A percentile compares a stretch with the other conserved stretches of the same genome.
These are phyloP conservation scores for Mesoligia furuncula DNA, from an alignment of 2,888 invertebrate genomes.

Conservation along the genomic window DNA sequence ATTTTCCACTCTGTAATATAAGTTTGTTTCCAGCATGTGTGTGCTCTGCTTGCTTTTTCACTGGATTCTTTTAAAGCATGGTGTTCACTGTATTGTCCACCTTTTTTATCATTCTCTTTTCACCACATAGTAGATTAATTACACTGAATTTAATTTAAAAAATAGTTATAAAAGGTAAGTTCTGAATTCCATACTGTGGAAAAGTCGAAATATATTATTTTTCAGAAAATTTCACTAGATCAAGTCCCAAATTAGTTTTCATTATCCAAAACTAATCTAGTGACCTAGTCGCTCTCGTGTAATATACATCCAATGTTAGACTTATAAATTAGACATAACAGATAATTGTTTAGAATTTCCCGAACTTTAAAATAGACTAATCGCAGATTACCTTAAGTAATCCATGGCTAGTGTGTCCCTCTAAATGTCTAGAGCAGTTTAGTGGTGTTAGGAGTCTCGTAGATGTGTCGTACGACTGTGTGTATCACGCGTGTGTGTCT, in stretches of 20 bases:
- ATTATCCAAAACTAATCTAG: neutral
- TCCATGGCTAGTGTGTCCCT: slow-evolving; percentile 23
- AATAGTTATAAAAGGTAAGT: slow-evolving; percentile 46
- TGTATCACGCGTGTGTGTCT: slow-evolving; percentile 49
- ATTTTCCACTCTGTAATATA: slow-evolving; percentile 43
- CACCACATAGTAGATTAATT: slow-evolving; percentile 45
- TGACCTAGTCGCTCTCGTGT: slow-evolving; percentile 1
- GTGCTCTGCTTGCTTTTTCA: slow-evolving; percentile 72
- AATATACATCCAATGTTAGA: slow-evolving; percentile 2
- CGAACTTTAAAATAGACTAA: neutral
- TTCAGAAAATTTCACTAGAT: slow-evolving; percentile 20
- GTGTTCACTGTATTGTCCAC: slow-evolving; percentile 49
- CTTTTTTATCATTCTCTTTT: slow-evolving; percentile 42
- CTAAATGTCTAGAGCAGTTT: slow-evolving; percentile 35
- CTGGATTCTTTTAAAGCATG: slow-evolving; percentile 64
- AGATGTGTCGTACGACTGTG: slow-evolving; percentile 11
- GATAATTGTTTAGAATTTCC: neutral
- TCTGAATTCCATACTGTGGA: neutral
- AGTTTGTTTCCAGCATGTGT: slow-evolving; percentile 64
- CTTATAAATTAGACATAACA: neutral
- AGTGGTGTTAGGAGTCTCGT: slow-evolving; percentile 19
- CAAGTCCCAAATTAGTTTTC: slow-evolving; percentile 15
- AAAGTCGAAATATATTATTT: neutral
- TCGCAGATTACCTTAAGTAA: slow-evolving; percentile 3
- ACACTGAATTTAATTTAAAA: slow-evolving; percentile 1